phyloP scores from a whole-genome alignment of 2,888 invertebrate species.

The Branchipolynoe longqiensis region DNA sequence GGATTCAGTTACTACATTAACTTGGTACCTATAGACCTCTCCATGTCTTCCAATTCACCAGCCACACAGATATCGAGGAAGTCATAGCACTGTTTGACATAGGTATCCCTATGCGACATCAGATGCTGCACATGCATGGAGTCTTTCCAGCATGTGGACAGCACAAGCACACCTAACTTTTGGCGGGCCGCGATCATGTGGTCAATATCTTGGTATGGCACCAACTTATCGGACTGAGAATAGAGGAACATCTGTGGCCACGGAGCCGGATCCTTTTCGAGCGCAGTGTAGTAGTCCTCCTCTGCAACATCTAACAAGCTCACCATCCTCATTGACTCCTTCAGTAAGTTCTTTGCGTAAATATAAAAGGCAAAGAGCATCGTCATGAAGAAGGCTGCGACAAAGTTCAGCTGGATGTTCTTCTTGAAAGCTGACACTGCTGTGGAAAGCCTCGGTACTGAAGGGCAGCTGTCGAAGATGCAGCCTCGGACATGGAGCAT shows the following conservation, averaged over 20 bases:
- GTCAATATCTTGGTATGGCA: constrained; percentile 87
- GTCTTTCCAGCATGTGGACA: constrained; percentile 86
- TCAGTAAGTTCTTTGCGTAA: not conserved
- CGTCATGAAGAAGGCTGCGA: constrained; percentile 76
- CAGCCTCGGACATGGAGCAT: constrained; percentile 57
- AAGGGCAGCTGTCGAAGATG: constrained; percentile 88
- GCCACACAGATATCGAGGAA: constrained; percentile 66
- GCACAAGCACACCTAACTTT: constrained; percentile 85
- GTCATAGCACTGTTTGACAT: constrained; percentile 73
- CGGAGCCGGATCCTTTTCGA: constrained; percentile 80
- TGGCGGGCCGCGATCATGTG: constrained; percentile 85
- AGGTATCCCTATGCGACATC: constrained; percentile 84
- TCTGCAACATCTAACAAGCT: not conserved
- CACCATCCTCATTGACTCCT: not conserved
- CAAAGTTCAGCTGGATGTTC: constrained; percentile 66
- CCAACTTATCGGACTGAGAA: constrained; percentile 87
- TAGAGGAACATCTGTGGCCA: constrained; percentile 89
- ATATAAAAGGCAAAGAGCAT: constrained; percentile 81
- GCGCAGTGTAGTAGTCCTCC: constrained; percentile 18
- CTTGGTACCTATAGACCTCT: too few relatives aligned
- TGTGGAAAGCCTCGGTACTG: constrained; percentile 76
- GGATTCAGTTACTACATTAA: too few relatives aligned
- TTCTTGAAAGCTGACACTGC: constrained; percentile 72
- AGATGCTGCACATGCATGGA: constrained; percentile 90
- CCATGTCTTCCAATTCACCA: not conserved